A percentile compares a stretch with the other conserved stretches of the same genome.
Conservation (phyloP, 2,113 vertebrate genomes). For the Dasyornis broadbenti region DNA sequence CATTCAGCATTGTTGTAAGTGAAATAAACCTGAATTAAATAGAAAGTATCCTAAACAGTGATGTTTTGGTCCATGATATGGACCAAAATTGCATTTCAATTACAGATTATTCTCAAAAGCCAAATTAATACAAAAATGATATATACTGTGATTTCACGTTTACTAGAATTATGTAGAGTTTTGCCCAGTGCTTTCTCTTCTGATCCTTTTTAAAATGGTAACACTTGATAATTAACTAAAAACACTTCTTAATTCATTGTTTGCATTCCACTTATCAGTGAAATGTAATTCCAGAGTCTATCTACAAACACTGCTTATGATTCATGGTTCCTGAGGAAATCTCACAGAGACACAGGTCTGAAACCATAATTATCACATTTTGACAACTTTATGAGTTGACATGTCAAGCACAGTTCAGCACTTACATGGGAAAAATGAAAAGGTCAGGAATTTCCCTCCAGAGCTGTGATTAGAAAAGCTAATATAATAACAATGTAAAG, state of each 20-base stretch:
- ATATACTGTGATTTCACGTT: neutral
- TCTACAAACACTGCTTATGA: neutral
- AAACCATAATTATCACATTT: neutral
- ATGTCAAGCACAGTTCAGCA: neutral
- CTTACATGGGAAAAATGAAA: neutral
- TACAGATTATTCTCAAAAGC: neutral
- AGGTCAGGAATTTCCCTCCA: neutral
- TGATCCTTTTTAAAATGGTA: neutral
- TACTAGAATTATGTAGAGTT: neutral
- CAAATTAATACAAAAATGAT: neutral
- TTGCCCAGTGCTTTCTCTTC: neutral
- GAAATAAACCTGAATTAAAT: neutral
- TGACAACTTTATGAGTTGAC: neutral
- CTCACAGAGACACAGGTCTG: neutral
- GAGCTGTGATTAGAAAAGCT: neutral
- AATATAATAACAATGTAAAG: neutral
- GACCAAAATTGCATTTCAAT: neutral
- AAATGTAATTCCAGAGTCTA: neutral
- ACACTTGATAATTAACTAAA: neutral
- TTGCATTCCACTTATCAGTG: neutral
- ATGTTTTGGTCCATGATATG: neutral
- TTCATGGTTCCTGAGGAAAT: constrained; percentile 24
- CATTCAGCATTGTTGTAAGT: neutral
- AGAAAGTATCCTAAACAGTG: neutral
- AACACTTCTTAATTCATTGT: neutral